Percentiles rank a stretch among this genome's conserved stretches.
Conservation (phyloP, 2,797 vertebrate genomes). For the Poeciliopsis presidionis region DNA sequence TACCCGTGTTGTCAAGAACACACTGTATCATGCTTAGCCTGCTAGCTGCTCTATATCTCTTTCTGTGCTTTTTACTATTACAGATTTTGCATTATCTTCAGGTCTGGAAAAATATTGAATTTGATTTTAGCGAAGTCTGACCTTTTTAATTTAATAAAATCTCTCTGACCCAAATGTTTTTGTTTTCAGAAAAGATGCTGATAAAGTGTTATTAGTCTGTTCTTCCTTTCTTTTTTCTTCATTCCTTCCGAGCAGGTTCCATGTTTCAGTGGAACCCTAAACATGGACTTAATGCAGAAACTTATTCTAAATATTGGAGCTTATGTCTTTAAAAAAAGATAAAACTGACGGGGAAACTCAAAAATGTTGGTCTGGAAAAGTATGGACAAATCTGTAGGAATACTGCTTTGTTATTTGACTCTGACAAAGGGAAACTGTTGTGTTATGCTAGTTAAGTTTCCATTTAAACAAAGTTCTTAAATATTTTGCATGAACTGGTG, state of each 20-base stretch:
- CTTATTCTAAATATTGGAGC: not conserved
- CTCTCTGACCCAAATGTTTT: not conserved
- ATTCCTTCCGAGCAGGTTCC: not conserved
- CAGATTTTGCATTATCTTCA: not conserved
- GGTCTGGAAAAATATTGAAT: not conserved
- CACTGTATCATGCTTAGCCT: conserved; percentile 75
- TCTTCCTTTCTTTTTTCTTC: not conserved
- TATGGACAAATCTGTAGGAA: not conserved
- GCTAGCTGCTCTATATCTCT: conserved; percentile 48
- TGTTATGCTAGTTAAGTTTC: conserved; percentile 8
- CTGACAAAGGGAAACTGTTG: conserved; percentile 10
- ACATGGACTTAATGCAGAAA: not conserved
- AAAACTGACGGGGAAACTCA: not conserved
- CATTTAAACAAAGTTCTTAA: not conserved
- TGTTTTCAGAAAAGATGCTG: not conserved
- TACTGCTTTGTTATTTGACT: conserved; percentile 28
- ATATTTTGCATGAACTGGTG: not conserved
- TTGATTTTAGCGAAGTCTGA: not conserved
- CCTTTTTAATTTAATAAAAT: not conserved
- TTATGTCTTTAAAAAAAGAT: not conserved
- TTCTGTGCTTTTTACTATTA: not conserved
- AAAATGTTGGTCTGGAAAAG: not conserved
- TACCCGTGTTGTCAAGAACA: conserved; percentile 72
- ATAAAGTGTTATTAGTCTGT: too few species aligned
- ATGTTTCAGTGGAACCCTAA: not conserved